Percentiles rank a stretch among this genome's conserved stretches.
These are phyloP conservation scores for Euleptes europaea DNA, from an alignment of 2,113 vertebrate genomes.

Conservation along the genomic window DNA sequence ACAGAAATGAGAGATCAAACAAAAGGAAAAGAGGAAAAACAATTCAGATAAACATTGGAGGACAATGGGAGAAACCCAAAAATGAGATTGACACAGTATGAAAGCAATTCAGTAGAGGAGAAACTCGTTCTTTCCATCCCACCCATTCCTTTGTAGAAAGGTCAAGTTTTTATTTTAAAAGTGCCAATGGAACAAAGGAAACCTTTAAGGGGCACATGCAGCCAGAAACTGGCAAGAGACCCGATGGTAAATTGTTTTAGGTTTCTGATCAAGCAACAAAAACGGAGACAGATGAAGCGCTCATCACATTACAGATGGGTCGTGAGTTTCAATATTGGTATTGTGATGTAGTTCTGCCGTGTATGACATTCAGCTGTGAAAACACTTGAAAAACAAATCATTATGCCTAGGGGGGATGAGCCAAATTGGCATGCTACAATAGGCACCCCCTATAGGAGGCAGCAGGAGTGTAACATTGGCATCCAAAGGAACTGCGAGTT, in stretches of 20 bases:
- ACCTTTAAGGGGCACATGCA: background rate
- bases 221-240: background rate
- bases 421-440: background rate
- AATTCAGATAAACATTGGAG: background rate
- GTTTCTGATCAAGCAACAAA: slow-evolving; percentile 6
- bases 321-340: background rate
- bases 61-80: background rate
- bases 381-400: background rate
- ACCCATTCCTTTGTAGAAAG: background rate
- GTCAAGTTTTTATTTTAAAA: slow-evolving; percentile 16
- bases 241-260: slow-evolving; percentile 9
- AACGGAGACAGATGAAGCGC: slow-evolving; percentile 23
- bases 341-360: background rate
- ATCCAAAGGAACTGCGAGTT: background rate
- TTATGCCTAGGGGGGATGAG: background rate
- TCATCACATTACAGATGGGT: background rate
- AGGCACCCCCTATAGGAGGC: background rate
- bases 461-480: background rate
- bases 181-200: slow-evolving; percentile 16
- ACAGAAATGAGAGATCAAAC: background rate
- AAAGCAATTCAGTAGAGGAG: background rate
- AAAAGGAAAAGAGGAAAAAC: slow-evolving; percentile 1
- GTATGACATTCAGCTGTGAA: background rate
- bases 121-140: background rate
- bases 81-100: background rate